These are phyloP conservation scores for Ditylenchus weischeri DNA, from an alignment of 2,888 invertebrate genomes.

Conservation along the genomic window DNA sequence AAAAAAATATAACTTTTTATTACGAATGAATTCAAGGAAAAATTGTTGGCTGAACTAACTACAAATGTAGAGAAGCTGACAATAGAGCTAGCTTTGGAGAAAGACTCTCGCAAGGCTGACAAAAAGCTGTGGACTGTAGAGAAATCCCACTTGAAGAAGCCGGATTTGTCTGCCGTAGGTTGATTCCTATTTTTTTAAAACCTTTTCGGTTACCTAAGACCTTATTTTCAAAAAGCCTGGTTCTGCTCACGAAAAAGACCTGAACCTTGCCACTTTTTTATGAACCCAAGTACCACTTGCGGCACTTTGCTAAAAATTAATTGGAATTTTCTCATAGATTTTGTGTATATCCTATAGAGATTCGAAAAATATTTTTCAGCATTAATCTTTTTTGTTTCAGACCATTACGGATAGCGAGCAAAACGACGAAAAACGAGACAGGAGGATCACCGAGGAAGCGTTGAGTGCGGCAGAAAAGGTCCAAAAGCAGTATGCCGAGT, in stretches of 20 bases:
- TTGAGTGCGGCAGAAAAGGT: conserved; percentile 46
- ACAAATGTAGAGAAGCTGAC: conserved; percentile 71
- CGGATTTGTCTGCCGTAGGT: not conserved
- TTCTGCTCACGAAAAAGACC: too few species aligned
- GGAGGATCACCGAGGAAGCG: conserved; percentile 48
- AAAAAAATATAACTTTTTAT: not conserved
- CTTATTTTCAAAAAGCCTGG: too few species aligned
- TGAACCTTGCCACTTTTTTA: too few species aligned
- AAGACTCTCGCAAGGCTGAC: conserved; percentile 53
- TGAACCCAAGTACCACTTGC: too few species aligned
- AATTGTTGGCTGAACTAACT: conserved; percentile 76
- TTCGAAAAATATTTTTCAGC: conserved; percentile 67
- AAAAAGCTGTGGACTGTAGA: conserved; percentile 44
- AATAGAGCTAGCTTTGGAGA: conserved; percentile 48
- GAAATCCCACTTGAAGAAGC: conserved; percentile 18
- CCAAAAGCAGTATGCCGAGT: conserved; percentile 54
- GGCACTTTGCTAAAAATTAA: too few species aligned
- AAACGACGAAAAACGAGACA: conserved; percentile 30
- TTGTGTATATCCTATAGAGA: conserved; percentile 57
- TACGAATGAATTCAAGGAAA: conserved; percentile 56
- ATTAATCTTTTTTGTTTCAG: too few species aligned
- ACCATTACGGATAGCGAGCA: not conserved
- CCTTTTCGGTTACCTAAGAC: too few species aligned
- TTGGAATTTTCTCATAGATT: too few species aligned
- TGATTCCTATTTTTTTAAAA: too few species aligned